A percentile compares a stretch with the other conserved stretches of the same genome.
These are phyloP conservation scores for Drosophila mauritiana DNA, from an alignment of 1,140 invertebrate species.

Conservation along the genomic window DNA sequence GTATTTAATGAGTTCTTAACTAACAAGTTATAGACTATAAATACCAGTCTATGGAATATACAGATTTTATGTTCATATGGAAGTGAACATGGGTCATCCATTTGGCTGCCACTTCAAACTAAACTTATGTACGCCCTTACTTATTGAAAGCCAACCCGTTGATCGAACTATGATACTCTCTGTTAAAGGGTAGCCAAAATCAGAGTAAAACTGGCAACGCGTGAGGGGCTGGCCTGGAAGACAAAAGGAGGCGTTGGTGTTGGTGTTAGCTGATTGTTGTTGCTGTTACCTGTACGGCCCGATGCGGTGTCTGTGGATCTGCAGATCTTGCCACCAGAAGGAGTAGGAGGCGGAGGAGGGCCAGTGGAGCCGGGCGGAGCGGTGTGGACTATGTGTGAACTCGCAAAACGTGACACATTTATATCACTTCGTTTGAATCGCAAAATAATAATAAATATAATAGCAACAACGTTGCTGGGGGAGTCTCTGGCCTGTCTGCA, in stretches of 20 bases:
- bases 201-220: slow-evolving; percentile 73
- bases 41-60: too few species aligned
- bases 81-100: too few species aligned
- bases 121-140: too few species aligned
- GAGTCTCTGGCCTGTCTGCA: slow-evolving; percentile 44
- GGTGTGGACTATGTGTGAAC: slow-evolving; percentile 76
- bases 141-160: neutral
- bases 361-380: slow-evolving; percentile 15
- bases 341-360: neutral
- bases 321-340: slow-evolving; percentile 16
- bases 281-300: slow-evolving; percentile 61
- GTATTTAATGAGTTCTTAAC: neutral
- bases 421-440: slow-evolving; percentile 83
- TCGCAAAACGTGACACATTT: slow-evolving; percentile 83
- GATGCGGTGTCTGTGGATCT: slow-evolving; percentile 35
- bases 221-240: slow-evolving; percentile 74
- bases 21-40: neutral
- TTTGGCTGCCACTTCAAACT: too few species aligned
- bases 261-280: slow-evolving; percentile 79
- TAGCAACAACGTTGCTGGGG: slow-evolving; percentile 63
- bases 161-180: neutral
- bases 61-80: too few species aligned
- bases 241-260: slow-evolving; percentile 83
- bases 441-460: slow-evolving; percentile 84
- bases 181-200: slow-evolving; percentile 47